phyloP scores from a whole-genome alignment of 2,888 invertebrate species.

The Poecilobothrus nobilitatus region DNA sequence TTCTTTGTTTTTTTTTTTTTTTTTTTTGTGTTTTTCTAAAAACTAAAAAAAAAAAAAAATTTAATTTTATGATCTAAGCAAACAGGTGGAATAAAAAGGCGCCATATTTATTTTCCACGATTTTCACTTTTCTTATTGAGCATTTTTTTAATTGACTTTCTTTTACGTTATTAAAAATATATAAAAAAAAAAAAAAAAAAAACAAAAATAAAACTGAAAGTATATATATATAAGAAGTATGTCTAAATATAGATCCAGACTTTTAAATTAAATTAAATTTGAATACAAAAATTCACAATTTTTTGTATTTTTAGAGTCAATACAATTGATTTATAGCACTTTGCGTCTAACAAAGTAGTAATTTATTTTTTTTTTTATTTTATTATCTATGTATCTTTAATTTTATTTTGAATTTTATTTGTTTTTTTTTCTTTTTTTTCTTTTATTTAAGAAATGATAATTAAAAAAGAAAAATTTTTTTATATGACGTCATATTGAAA shows the following conservation, averaged over 20 bases:
- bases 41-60: too few relatives aligned
- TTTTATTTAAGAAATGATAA: too few relatives aligned
- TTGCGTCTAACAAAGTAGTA: neutral
- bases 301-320: constrained; percentile 2
- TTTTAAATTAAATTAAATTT: too few relatives aligned
- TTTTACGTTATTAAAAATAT: neutral
- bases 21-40: neutral
- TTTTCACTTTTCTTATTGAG: too few relatives aligned
- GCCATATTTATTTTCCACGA: too few relatives aligned
- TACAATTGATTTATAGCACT: neutral
- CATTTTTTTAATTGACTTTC: neutral
- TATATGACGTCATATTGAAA: neutral
- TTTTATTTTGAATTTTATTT: neutral
- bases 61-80: neutral
- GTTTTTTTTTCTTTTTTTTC: too few relatives aligned
- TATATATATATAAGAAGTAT: too few relatives aligned
- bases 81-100: neutral
- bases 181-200: neutral
- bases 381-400: neutral
- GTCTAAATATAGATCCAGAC: too few relatives aligned
- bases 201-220: neutral
- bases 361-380: neutral
- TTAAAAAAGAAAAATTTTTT: neutral
- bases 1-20: neutral
- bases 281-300: neutral